These are phyloP conservation scores for Melanargia galathea DNA, from an alignment of 2,888 invertebrate genomes.

Conservation along the genomic window DNA sequence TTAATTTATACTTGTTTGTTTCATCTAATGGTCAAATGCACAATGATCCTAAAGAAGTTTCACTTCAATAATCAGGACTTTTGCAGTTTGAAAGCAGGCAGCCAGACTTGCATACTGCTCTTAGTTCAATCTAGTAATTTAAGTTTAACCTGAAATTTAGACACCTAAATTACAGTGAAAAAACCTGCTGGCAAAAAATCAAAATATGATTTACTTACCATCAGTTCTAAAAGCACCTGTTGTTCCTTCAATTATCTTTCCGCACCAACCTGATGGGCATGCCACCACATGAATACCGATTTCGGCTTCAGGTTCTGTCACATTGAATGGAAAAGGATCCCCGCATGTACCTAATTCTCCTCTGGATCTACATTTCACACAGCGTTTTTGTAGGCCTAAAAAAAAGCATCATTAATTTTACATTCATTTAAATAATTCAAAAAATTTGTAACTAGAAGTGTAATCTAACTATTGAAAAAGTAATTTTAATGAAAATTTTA, in stretches of 20 bases:
- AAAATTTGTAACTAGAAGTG: background rate
- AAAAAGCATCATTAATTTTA: conserved; percentile 38
- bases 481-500: too few relatives aligned
- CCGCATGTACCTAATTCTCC: conserved; percentile 94
- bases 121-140: too few relatives aligned
- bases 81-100: too few relatives aligned
- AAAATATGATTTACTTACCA: conserved; percentile 83
- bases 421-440: background rate
- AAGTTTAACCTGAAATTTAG: too few relatives aligned
- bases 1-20: too few relatives aligned
- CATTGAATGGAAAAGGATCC: conserved; percentile 91
- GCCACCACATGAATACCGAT: conserved; percentile 89
- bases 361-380: conserved; percentile 92
- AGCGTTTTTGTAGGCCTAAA: conserved; percentile 87
- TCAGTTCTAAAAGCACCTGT: conserved; percentile 88
- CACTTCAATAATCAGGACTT: too few relatives aligned
- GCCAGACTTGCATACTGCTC: too few relatives aligned
- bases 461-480: too few relatives aligned
- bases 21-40: too few relatives aligned
- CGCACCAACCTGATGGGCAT: conserved; percentile 96
- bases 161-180: too few relatives aligned
- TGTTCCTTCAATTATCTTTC: conserved; percentile 92
- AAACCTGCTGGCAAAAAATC: too few relatives aligned
- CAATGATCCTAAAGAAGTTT: too few relatives aligned
- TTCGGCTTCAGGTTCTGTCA: conserved; percentile 87